phyloP scores from a whole-genome alignment of 2,797 vertebrate species.

The Pyrrhura leucotis region DNA sequence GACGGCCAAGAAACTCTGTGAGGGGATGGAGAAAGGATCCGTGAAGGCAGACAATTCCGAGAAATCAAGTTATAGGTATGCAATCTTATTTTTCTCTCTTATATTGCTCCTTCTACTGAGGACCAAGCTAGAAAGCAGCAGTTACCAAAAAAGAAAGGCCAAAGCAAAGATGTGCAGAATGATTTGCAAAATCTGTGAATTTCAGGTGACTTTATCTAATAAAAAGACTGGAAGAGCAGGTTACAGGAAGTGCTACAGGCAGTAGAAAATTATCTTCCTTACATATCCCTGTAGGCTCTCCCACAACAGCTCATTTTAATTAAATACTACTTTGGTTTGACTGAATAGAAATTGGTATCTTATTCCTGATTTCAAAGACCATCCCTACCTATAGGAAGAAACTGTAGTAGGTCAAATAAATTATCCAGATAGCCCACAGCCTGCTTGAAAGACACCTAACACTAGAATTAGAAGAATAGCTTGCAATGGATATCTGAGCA shows the following conservation, averaged over 20 bases:
- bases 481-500: neutral
- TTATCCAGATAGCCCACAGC: neutral
- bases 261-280: neutral
- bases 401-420: neutral
- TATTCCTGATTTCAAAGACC: neutral
- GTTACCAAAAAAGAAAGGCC: neutral
- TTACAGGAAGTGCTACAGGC: neutral
- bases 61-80: constrained; percentile 69
- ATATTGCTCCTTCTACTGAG: constrained; percentile 7
- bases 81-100: constrained; percentile 65
- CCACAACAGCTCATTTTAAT: neutral
- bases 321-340: neutral
- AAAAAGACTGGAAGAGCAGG: neutral
- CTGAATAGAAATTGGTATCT: neutral
- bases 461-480: neutral
- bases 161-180: constrained; percentile 36
- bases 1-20: constrained; percentile 69
- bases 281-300: neutral
- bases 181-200: neutral
- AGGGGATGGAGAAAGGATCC: constrained; percentile 63
- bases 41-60: constrained; percentile 57
- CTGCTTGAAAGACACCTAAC: neutral
- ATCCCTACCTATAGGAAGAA: neutral
- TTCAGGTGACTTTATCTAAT: neutral
- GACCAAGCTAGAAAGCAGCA: neutral